Conservation (phyloP, 1,140 invertebrate genomes). For the Drosophila bipectinata region DNA sequence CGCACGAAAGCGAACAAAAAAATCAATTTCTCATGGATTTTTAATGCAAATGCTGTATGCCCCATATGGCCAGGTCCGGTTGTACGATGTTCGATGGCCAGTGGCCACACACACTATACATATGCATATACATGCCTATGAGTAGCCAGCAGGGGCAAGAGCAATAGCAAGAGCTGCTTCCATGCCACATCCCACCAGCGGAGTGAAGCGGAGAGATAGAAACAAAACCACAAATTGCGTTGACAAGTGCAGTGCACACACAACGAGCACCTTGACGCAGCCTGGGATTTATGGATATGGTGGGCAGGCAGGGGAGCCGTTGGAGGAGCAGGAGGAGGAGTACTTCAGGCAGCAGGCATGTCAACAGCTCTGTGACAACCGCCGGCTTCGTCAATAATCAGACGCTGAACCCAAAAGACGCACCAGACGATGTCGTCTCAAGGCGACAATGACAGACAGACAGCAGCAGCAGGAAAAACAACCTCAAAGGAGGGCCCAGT, state of each 20-base stretch:
- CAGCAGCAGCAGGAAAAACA: conserved; percentile 32
- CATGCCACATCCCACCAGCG: background rate
- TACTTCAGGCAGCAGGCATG: conserved; percentile 35
- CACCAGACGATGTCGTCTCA: conserved; percentile 61
- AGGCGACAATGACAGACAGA: conserved; percentile 64
- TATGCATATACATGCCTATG: conserved; percentile 35
- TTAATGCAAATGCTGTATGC: conserved; percentile 67
- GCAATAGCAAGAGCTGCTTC: conserved; percentile 4
- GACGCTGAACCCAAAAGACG: conserved; percentile 70
- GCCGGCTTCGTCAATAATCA: conserved; percentile 76
- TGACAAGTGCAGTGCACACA: conserved; percentile 80
- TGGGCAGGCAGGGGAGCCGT: background rate
- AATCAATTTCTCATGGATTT: conserved; percentile 70
- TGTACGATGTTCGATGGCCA: conserved; percentile 26
- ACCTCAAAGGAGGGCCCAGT: conserved; percentile 18
- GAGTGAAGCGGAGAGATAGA: conserved; percentile 10
- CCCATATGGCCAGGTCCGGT: conserved; percentile 51
- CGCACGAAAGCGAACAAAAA: conserved; percentile 11
- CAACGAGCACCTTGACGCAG: conserved; percentile 55
- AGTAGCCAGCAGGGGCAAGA: conserved; percentile 52
- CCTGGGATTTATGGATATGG: conserved; percentile 68
- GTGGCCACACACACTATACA: conserved; percentile 12
- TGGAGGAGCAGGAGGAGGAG: background rate
- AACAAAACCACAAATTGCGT: conserved; percentile 66
- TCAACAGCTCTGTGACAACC: conserved; percentile 70